Evolutionary conservation across 2,888 invertebrate species (phyloP), one percentile per base, ranked within the genome.

Genomic region (Saturnia japonica): DNA sequence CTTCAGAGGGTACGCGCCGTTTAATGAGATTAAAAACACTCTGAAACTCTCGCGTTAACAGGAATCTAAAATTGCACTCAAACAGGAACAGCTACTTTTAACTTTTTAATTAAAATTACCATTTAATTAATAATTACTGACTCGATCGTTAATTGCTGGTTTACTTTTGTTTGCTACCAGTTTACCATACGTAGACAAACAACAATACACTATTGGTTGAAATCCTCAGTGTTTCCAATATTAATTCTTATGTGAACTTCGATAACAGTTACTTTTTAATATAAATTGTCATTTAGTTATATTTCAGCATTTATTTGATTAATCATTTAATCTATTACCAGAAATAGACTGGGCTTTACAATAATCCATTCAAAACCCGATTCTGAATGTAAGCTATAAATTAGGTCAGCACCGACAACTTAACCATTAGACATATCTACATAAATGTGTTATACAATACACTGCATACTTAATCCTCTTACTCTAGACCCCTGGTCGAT

Each of bases 21-120:
- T 60, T 60, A 60, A 60, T 60, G 28, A 28, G 57, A 60, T 60
- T 60, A 60, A 60, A 57, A 60, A 60, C 57, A 12, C 12, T 0
- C 28, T 28, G 57, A 60, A 60, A 60, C 57, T 60, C 57, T 60
- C 57, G 57, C 28, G 57, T 14, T 28, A 28, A 28, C 25, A 14
- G 25, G 16, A 14, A 60, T 28, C 57, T 60, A 60, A 14, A 60
- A 28, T 14, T 60, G 57, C 57, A 28, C 57, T 25, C 25, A 28
- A 60, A 60, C 28, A 4, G 25, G 28, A 60, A 19, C 19, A 19
- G 19, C 6, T 28, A 14, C 14, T 25, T 28, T 28, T 28, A 12
- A 14, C 14, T 25, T 28, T 28, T 28, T 60, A 25, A 28, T 60
- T 54, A 22, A 54, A 54, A 54, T 22, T 22, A n/a, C 22, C 22